A percentile compares a stretch with the other conserved stretches of the same genome.
These are phyloP conservation scores for Heterohyrax brucei DNA, from an alignment of 2,797 vertebrate genomes.

Conservation along the genomic window DNA sequence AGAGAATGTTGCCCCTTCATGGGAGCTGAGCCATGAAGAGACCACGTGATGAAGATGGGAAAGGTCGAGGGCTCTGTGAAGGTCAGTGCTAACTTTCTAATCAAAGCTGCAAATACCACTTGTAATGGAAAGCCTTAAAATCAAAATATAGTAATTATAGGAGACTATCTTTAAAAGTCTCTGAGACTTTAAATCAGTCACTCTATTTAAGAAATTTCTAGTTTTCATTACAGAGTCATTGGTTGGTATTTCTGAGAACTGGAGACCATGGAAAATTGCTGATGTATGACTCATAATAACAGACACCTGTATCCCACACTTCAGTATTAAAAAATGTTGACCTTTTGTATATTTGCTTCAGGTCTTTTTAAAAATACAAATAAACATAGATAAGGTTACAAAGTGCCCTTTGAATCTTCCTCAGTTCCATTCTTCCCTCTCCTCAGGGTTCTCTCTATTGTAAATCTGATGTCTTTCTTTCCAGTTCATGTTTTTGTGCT, in stretches of 20 bases:
- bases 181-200: neutral
- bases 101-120: constrained; percentile 56
- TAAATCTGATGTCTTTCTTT: constrained; percentile 65
- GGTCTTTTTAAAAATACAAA: constrained; percentile 60
- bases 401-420: constrained; percentile 15
- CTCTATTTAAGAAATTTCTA: constrained; percentile 29
- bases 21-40: constrained; percentile 23
- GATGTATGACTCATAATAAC: constrained; percentile 66
- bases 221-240: constrained; percentile 55
- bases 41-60: constrained; percentile 5
- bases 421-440: constrained; percentile 30
- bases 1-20: neutral
- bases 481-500: constrained; percentile 33
- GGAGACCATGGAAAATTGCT: constrained; percentile 65
- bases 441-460: constrained; percentile 24
- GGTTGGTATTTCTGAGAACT: constrained; percentile 68
- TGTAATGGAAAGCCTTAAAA: constrained; percentile 63
- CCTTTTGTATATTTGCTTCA: constrained; percentile 66
- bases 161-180: constrained; percentile 59
- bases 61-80: constrained; percentile 60
- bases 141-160: constrained; percentile 64
- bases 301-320: neutral
- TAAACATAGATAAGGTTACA: constrained; percentile 53
- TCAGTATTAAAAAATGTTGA: constrained; percentile 35
- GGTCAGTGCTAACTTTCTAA: constrained; percentile 65